A percentile compares a stretch with the other conserved stretches of the same genome.
Evolutionary conservation across 2,797 vertebrate genomes (phyloP).

Genomic region (Enteromius thamalakanensis): DNA sequence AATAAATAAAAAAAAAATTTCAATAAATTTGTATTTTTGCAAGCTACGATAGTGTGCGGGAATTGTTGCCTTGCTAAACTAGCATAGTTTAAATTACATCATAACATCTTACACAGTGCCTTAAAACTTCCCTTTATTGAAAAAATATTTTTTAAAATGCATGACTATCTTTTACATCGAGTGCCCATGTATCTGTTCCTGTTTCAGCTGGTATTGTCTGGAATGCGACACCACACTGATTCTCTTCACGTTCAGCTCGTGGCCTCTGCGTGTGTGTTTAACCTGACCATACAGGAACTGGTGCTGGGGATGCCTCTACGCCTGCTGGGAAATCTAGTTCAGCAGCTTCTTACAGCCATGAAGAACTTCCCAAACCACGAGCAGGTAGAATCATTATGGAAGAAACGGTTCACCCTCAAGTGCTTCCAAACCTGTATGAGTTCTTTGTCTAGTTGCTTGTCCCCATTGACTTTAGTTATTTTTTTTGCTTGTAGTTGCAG

Average conservation of each 20-base stretch:
- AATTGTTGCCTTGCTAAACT: no score
- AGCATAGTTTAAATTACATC: not conserved
- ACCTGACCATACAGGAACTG: conserved; percentile 87
- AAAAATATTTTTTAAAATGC: not conserved
- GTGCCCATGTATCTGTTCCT: conserved; percentile 27
- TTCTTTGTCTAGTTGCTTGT: not conserved
- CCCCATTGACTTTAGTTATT: not conserved
- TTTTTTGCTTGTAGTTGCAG: conserved; percentile 79
- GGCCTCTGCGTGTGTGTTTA: conserved; percentile 90
- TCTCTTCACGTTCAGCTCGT: conserved; percentile 88
- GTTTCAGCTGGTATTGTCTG: conserved; percentile 85
- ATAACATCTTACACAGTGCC: not conserved
- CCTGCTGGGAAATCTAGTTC: conserved; percentile 85
- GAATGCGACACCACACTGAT: conserved; percentile 87
- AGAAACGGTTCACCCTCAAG: not conserved
- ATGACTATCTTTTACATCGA: not conserved
- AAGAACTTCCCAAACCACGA: conserved; percentile 89
- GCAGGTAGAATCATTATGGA: conserved; percentile 77
- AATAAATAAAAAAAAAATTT: no score
- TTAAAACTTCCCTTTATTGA: not conserved
- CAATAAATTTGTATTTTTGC: no score
- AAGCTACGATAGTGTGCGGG: no score
- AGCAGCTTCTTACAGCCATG: conserved; percentile 87
- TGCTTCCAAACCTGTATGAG: not conserved
- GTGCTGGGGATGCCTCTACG: conserved; percentile 84